Evolutionary conservation across 2,113 vertebrate genomes (phyloP).

Genomic region (Isichthys henryi): DNA sequence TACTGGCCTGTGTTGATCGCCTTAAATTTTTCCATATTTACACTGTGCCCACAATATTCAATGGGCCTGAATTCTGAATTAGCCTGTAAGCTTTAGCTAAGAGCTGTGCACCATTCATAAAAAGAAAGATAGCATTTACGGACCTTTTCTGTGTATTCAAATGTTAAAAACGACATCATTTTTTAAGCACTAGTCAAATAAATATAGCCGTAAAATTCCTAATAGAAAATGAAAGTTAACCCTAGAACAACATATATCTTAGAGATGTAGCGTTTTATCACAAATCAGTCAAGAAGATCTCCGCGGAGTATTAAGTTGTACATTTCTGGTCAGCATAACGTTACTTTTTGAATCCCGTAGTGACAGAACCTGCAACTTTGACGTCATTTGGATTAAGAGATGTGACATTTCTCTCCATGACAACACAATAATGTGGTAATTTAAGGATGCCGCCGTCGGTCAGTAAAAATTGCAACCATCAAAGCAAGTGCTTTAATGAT

Average conservation of each 20-base stretch:
- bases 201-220: not conserved
- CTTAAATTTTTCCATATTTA: slow-evolving; percentile 41
- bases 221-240: not conserved
- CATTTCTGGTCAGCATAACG: not conserved
- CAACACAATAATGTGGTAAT: not conserved
- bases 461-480: not conserved
- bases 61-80: slow-evolving; percentile 31
- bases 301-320: not conserved
- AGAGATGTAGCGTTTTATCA: not conserved
- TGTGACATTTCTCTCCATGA: not conserved
- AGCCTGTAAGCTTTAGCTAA: slow-evolving; percentile 16
- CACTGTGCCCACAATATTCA: slow-evolving; percentile 34
- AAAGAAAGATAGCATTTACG: slow-evolving; percentile 2
- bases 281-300: not conserved
- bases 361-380: not conserved
- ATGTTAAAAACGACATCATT: not conserved
- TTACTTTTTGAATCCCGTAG: not conserved
- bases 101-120: slow-evolving; percentile 7
- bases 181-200: slow-evolving; percentile 10
- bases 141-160: not conserved
- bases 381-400: not conserved
- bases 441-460: not conserved
- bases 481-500: not conserved
- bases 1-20: slow-evolving; percentile 33
- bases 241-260: not conserved